Base-by-base conservation (phyloP, 2,113 vertebrate species). In the Danio rerio region DNA sequence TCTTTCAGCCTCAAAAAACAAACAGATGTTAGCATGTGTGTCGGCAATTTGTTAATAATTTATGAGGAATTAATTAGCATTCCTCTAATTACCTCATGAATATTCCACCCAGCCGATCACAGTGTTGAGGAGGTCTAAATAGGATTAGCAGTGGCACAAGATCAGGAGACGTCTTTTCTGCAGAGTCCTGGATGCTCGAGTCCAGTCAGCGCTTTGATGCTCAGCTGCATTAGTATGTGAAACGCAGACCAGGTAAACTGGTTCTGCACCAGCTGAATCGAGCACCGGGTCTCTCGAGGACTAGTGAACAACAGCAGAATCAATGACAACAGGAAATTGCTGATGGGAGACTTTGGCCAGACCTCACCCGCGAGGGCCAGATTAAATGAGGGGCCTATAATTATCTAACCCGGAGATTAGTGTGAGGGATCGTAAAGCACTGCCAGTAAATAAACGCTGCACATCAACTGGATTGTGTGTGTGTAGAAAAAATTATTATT, bases 31-130 rank as follows among this genome's bases (percentile, higher is more conserved):
- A 52, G 45, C 72, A 61, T 52, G 80, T 70, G 72, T 80, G 70
- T 70, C 6, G 3, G 78, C 78, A 84, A 84, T 81, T 84, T 76
- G 71, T 84, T 81, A 81, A 84, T 84, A 76, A 81, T 81, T 84
- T 69, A 84, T 84, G 42, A 73, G 62, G 56, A 81, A 84, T 84
- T 84, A 84, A 81, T 84, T 81, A 77, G 72, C 40, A 81, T 75
- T 74, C 71, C 55, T 69, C 52, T 81, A 81, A 84, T 84, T 77
- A 84, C 78, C 21, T 62, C 62, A 56, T 84, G n/a, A 84, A 84
- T 81, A 84, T 84, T 84, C 78, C 56, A 69, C 61, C 61, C 18
- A 31, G 31, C 53, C 20, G 8, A 43, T 81, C 71, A 63, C 53
- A 59, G 63, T 49, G 50, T 59, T 56, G 50, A 82, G 3, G 42